Base-by-base conservation (phyloP, 2,888 invertebrate species). In the Muschampia plurimacula region DNA sequence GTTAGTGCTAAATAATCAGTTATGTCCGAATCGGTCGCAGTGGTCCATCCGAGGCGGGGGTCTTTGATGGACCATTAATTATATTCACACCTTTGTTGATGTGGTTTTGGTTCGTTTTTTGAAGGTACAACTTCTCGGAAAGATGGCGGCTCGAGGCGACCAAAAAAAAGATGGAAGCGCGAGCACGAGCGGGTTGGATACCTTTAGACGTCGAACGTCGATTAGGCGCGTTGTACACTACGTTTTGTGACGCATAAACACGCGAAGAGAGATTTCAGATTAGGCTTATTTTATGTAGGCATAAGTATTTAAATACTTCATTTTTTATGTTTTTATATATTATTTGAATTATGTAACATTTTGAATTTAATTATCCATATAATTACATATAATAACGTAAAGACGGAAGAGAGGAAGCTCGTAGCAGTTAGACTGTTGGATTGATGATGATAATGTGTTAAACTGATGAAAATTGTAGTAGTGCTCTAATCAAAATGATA, bases 21-120 rank as follows among this genome's bases (percentile, higher is more conserved):
- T 69, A 69, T 32, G 75, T 71, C 66, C 72, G 69, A 72, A 71
- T 66, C 44, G 41, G 55, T 57, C 62, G 70, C 57, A 62, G 39
- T 39, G 67, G 67, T 70, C 70, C 52, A 22, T 77, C 75, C 77
- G 72, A 36, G 73, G 81, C 83, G 78, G 83, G 77, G 75, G 78
- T 85, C 85, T 91, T 92, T 92, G 91, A 92, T 89, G 85, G 80
- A 84, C 87, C 89, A 92, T 93, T 90, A 90, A 92, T 93, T 93
- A 92, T 86, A 90, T 93, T 93, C 91, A 93, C 93, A 93, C 93
- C 93, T 93, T 84, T 82, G 85, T 81, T 78, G 82, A 78, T 79
- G 81, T 79, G 79, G 77, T 78, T 79, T 80, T 76, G 76, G 72
- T 76, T 78, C 78, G 79, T 82, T 88, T 86, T 86, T 62, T 60